A percentile compares a stretch with the other conserved stretches of the same genome.
These are phyloP conservation scores for Drosophila murphyi DNA, from an alignment of 1,140 invertebrate genomes.

Conservation along the genomic window DNA sequence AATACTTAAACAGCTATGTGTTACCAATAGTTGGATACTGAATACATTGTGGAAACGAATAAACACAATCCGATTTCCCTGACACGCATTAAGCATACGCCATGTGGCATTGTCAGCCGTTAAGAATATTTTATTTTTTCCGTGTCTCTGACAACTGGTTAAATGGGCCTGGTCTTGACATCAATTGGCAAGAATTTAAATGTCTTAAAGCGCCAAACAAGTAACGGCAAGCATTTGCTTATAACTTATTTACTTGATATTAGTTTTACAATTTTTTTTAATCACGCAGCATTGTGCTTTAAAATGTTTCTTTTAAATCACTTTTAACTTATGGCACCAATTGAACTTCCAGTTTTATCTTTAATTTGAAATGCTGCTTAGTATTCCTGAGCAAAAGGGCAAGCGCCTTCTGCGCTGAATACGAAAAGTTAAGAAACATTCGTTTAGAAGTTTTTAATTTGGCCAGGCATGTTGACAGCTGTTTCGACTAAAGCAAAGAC, in stretches of 20 bases:
- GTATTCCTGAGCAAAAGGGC: conserved; percentile 3
- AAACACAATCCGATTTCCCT: neutral
- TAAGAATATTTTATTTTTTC: neutral
- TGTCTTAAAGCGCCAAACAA: neutral
- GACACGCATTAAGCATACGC: conserved; percentile 12
- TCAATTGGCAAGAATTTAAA: neutral
- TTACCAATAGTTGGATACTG: neutral
- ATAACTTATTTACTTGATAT: too few relatives aligned
- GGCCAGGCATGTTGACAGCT: conserved; percentile 30
- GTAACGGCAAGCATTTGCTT: neutral
- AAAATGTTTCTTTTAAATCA: conserved; percentile 18
- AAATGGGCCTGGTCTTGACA: neutral
- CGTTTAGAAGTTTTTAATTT: conserved; percentile 50
- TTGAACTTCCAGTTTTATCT: neutral
- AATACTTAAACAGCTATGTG: neutral
- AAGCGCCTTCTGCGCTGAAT: conserved; percentile 6
- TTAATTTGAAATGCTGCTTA: conserved; percentile 3
- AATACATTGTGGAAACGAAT: neutral
- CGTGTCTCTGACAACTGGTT: neutral
- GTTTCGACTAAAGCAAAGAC: conserved; percentile 9
- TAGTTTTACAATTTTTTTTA: neutral
- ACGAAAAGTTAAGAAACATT: conserved; percentile 29
- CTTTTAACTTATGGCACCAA: neutral
- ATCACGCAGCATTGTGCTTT: neutral
- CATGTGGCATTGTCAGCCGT: neutral